Base-by-base conservation (phyloP, 2,113 vertebrate genomes). In the Phalacrocorax pelagicus region DNA sequence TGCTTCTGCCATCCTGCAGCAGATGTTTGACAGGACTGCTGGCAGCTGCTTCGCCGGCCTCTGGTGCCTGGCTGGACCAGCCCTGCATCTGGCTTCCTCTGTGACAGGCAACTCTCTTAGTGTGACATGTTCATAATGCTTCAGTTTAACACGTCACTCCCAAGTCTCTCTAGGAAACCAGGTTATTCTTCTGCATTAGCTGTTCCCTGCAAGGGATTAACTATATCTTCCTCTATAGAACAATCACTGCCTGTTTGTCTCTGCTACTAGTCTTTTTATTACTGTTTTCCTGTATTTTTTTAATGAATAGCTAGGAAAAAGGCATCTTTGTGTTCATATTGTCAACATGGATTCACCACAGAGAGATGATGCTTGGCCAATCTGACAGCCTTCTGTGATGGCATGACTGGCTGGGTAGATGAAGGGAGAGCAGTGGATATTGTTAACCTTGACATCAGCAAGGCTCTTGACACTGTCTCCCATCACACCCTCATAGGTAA, bases 91-190 rank as follows among this genome's bases (percentile, higher is more conserved):
- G 62, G 6, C 8, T 80, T 91, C 29, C 29, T 59, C 58, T 27
- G 13, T 47, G 18, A 15, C 2, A 51, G 54, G 36, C 40, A 44
- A 1, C 29, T 42, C 19, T 61, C 5, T 29, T 46, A 26, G n/a
- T 1, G 0, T 0, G 1, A 3, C 13, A 9, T 0, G 0, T 67
- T 86, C 18, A 4, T 26, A 61, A 3, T 13, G 21, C 54, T 70
- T 81, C 36, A 49, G 10, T 21, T 77, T 77, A 66, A 40, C 14
- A 6, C 0, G 1, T 1, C 15, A 2, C 42, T 86, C 27, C 10
- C 12, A 26, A 1, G 15, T 51, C 17, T 69, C 7, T 63, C 20
- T n/a, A n/a, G 54, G 51, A 88, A 79, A 49, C 9, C 6, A 49
- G 12, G 18, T 47, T 36, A 5, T 65, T 78, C 21, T 69, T 74